Percentiles rank a stretch among this genome's conserved stretches.
Evolutionary conservation across 1,140 invertebrate genomes (phyloP).

Genomic region (Lerema accius): DNA sequence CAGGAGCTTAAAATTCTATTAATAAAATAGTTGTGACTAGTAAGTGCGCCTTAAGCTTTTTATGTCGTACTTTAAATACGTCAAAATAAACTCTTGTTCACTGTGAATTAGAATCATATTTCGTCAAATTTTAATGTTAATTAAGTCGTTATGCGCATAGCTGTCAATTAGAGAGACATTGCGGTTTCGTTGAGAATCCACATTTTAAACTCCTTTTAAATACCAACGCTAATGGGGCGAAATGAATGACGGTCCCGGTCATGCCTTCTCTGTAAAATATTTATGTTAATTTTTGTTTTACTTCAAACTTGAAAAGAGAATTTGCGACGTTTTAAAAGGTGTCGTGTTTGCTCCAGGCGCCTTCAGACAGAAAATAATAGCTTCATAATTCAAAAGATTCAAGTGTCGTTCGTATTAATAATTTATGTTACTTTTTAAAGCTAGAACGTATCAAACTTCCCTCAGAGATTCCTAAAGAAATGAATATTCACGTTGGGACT

Average conservation of each 20-base stretch:
- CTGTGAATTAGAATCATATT: too few relatives aligned
- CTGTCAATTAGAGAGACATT: constrained; percentile 37
- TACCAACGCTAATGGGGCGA: constrained; percentile 4
- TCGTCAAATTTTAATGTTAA: background rate
- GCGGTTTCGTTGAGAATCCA: constrained; percentile 25
- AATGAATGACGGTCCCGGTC: constrained; percentile 5
- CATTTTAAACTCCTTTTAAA: constrained; percentile 19
- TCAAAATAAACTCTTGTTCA: too few relatives aligned
- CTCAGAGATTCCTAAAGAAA: constrained; percentile 13
- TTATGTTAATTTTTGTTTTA: constrained; percentile 37
- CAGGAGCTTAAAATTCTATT: background rate
- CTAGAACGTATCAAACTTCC: constrained; percentile 13
- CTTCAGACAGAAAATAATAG: constrained; percentile 27
- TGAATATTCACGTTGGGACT: constrained; percentile 15
- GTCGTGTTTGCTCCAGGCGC: constrained; percentile 18
- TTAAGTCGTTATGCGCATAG: constrained; percentile 9
- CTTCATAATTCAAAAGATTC: constrained; percentile 28
- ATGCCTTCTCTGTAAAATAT: constrained; percentile 22
- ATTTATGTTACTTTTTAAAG: constrained; percentile 5
- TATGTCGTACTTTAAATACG: too few relatives aligned
- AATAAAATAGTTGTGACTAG: too few relatives aligned
- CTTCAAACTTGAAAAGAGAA: constrained; percentile 28
- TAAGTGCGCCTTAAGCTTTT: too few relatives aligned
- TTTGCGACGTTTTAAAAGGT: constrained; percentile 33
- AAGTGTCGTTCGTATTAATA: constrained; percentile 19